phyloP scores from a whole-genome alignment of 2,113 vertebrate genomes.

The Arizona elegans region DNA sequence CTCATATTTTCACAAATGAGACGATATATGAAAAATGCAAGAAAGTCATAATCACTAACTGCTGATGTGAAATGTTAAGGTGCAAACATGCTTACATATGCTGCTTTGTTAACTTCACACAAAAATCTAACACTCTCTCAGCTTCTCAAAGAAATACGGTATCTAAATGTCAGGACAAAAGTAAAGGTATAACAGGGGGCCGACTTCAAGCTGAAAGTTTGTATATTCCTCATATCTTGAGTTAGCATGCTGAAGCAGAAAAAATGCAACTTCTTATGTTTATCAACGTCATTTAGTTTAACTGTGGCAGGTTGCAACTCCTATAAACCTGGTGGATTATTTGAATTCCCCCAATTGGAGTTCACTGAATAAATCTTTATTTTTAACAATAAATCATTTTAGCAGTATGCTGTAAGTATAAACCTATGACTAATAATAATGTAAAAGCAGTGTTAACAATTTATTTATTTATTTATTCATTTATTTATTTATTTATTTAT shows the following conservation, averaged over 20 bases:
- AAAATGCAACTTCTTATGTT: not conserved
- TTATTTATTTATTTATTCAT: no score
- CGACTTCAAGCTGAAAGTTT: not conserved
- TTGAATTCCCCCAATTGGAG: not conserved
- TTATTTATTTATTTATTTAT: no score
- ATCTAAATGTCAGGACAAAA: not conserved
- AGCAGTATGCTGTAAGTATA: not conserved
- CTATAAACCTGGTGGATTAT: not conserved
- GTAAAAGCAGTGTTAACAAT: not conserved
- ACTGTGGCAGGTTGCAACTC: not conserved
- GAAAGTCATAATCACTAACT: not conserved
- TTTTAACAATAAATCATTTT: not conserved
- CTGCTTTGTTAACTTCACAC: not conserved
- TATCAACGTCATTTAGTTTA: not conserved
- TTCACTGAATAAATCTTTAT: not conserved
- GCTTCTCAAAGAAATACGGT: not conserved
- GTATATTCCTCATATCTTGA: not conserved
- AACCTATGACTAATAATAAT: not conserved
- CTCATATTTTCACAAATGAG: constrained; percentile 9
- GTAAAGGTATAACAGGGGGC: not conserved
- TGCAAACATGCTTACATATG: not conserved
- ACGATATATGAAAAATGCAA: not conserved
- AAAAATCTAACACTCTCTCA: not conserved
- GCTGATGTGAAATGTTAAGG: not conserved
- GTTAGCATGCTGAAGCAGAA: not conserved